Evolutionary conservation across 2,888 invertebrate genomes (phyloP).

Genomic region (Rhagium mordax): DNA sequence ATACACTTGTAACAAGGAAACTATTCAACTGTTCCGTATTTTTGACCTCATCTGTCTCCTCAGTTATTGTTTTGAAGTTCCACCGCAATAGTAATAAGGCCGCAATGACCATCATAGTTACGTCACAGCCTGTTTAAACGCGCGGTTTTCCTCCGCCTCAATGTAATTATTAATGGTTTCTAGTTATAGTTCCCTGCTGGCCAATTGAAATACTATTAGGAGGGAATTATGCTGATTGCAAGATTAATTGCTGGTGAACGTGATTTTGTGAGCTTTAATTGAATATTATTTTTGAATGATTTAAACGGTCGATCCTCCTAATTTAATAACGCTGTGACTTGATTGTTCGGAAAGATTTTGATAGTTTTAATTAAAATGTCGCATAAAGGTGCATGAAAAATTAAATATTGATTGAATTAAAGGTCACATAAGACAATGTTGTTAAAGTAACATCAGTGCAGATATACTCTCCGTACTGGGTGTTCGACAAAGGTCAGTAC

Average conservation of each 20-base stretch:
- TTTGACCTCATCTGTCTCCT: conserved; percentile 35
- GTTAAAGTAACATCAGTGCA: too few relatives aligned
- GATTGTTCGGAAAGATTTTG: not conserved
- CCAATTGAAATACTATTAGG: conserved; percentile 46
- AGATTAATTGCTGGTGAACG: conserved; percentile 34
- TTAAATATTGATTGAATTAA: too few relatives aligned
- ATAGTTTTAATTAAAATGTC: not conserved
- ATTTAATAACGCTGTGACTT: not conserved
- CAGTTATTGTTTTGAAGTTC: conserved; percentile 34
- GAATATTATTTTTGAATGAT: not conserved
- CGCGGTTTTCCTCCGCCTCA: conserved; percentile 44
- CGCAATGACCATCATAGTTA: conserved; percentile 49
- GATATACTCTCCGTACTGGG: too few relatives aligned
- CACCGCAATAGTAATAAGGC: conserved; percentile 38
- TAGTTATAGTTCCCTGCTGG: conserved; percentile 49
- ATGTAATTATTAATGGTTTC: conserved; percentile 52
- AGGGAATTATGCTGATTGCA: conserved; percentile 44
- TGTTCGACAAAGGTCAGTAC: too few relatives aligned
- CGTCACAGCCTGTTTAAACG: conserved; percentile 51
- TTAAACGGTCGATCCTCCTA: not conserved
- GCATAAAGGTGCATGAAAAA: too few relatives aligned
- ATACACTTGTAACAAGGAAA: conserved; percentile 29
- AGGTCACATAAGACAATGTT: too few relatives aligned
- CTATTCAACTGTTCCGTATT: conserved; percentile 30
- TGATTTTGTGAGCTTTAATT: conserved; percentile 15